Evolutionary conservation across 2,888 invertebrate species (phyloP).

Genomic region (Oscheius sp.): DNA sequence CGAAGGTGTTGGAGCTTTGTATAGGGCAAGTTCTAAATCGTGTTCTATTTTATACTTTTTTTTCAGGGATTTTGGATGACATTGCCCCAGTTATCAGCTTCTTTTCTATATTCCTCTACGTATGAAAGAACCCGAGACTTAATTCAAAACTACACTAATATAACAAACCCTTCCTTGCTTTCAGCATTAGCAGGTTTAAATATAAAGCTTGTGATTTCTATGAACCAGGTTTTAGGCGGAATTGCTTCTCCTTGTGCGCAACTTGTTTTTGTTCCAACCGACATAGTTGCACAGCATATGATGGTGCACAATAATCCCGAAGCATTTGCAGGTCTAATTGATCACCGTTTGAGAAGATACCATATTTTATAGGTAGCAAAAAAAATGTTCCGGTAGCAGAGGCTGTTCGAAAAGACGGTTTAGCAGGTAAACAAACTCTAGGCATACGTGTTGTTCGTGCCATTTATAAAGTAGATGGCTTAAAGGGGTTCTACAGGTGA

Average conservation of each 20-base stretch:
- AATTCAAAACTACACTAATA: slow-evolving; percentile 56
- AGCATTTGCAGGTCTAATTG: slow-evolving; percentile 48
- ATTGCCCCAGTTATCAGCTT: slow-evolving; percentile 69
- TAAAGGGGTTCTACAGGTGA: slow-evolving; percentile 68
- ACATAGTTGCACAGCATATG: slow-evolving; percentile 70
- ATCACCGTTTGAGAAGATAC: not conserved
- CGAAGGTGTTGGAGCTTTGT: slow-evolving; percentile 68
- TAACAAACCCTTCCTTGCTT: slow-evolving; percentile 57
- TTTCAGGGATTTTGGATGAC: slow-evolving; percentile 72
- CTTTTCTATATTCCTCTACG: slow-evolving; percentile 69
- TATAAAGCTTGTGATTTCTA: not conserved
- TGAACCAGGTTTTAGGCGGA: slow-evolving; percentile 47
- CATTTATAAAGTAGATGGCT: slow-evolving; percentile 69
- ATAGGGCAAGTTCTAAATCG: slow-evolving; percentile 59
- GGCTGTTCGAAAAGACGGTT: slow-evolving; percentile 59
- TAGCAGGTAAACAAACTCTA: slow-evolving; percentile 59
- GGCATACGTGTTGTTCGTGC: slow-evolving; percentile 69
- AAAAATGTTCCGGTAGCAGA: slow-evolving; percentile 65
- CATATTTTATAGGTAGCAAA: slow-evolving; percentile 37
- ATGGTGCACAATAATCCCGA: slow-evolving; percentile 66
- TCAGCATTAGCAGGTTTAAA: slow-evolving; percentile 56
- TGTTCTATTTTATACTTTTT: not conserved
- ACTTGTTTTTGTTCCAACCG: slow-evolving; percentile 70
- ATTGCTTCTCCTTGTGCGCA: slow-evolving; percentile 66
- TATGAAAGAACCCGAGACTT: slow-evolving; percentile 68